phyloP scores from a whole-genome alignment of 1,140 invertebrate genomes.

The Phortica variegata region DNA sequence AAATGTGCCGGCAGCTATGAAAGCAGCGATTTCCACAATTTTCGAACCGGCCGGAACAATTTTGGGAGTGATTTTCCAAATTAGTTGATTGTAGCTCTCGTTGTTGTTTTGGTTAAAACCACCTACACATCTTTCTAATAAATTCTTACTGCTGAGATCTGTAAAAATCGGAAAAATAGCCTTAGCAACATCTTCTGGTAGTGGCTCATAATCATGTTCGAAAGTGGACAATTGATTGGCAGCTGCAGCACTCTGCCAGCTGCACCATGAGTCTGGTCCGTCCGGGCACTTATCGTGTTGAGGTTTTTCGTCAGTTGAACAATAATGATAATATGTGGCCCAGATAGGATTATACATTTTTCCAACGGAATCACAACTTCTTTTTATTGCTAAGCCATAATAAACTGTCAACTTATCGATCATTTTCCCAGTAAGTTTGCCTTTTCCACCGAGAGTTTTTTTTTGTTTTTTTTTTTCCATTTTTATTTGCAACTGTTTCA shows the following conservation, averaged over 20 bases:
- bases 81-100: conserved; percentile 3
- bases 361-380: conserved; percentile 34
- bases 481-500: conserved; percentile 2
- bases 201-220: conserved; percentile 7
- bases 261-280: conserved; percentile 33
- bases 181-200: neutral
- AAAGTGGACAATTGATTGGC: conserved; percentile 12
- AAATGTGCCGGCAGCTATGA: conserved; percentile 23
- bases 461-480: conserved; percentile 10
- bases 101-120: conserved; percentile 9
- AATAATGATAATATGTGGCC: conserved; percentile 42
- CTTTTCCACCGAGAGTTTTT: conserved; percentile 31
- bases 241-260: conserved; percentile 30
- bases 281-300: conserved; percentile 30
- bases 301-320: conserved; percentile 30
- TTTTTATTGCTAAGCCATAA: conserved; percentile 41
- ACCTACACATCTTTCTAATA: conserved; percentile 6
- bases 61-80: conserved; percentile 13
- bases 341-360: conserved; percentile 44
- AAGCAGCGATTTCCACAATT: conserved; percentile 23
- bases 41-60: conserved; percentile 14
- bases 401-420: conserved; percentile 38
- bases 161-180: neutral
- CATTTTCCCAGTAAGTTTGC: conserved; percentile 25
- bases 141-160: conserved; percentile 8